Conservation (phyloP, 2,797 vertebrate species). For the Sebastes itinus region DNA sequence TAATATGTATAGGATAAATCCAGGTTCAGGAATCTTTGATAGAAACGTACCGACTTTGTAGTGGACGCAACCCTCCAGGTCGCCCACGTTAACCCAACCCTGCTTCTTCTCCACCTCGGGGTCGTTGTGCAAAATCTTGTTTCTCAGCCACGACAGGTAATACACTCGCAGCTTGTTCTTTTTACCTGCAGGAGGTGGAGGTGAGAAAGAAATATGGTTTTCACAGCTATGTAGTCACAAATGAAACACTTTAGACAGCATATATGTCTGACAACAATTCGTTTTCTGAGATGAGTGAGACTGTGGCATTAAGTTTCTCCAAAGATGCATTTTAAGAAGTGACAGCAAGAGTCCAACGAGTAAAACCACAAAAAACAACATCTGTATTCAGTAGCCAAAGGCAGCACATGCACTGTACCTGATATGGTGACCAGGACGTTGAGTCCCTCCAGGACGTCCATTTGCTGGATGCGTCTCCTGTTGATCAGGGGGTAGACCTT, state of each 20-base stretch:
- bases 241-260: neutral
- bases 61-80: conserved; percentile 93
- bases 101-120: conserved; percentile 96
- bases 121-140: conserved; percentile 95
- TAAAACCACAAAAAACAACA: too few relatives aligned
- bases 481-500: conserved; percentile 92
- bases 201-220: neutral
- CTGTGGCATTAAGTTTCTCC: neutral
- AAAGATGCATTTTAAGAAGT: neutral
- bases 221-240: neutral
- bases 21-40: neutral
- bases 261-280: neutral
- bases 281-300: neutral
- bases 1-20: too few relatives aligned
- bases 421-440: conserved; percentile 93
- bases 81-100: conserved; percentile 93
- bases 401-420: conserved; percentile 63
- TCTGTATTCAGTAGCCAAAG: too few relatives aligned
- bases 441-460: conserved; percentile 93
- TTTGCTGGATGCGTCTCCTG: conserved; percentile 91
- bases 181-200: conserved; percentile 78
- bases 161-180: conserved; percentile 93
- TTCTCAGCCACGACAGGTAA: conserved; percentile 93
- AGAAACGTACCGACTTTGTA: conserved; percentile 88
- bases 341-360: too few relatives aligned